Conservation (phyloP, 1,140 invertebrate genomes). For the Lepidurus arcticus region DNA sequence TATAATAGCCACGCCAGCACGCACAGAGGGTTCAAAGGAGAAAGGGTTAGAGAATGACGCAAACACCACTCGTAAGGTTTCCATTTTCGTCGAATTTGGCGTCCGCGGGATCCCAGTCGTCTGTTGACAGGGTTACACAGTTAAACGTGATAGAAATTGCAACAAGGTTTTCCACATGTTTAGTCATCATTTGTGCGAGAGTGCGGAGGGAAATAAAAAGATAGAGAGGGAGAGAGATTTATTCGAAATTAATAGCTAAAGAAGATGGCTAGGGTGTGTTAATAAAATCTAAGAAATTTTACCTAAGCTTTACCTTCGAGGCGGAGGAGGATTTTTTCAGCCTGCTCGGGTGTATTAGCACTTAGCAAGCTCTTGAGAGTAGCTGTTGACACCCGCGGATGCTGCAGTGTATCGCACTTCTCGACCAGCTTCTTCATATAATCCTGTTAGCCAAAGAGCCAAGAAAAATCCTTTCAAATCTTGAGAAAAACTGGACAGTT, state of each 20-base stretch:
- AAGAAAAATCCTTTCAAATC: not conserved
- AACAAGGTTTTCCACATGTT: not conserved
- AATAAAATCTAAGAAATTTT: conserved; percentile 1
- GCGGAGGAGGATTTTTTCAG: conserved; percentile 28
- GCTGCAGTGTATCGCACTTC: conserved; percentile 18
- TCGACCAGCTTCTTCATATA: conserved; percentile 3
- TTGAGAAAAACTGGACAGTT: not conserved
- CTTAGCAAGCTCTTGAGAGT: conserved; percentile 23
- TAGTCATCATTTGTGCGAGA: not conserved
- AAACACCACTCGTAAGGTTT: conserved; percentile 25
- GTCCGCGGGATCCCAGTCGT: conserved; percentile 29
- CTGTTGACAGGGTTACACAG: not conserved
- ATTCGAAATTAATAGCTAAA: not conserved
- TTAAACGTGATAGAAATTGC: not conserved
- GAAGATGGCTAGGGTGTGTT: not conserved
- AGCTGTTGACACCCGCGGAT: conserved; percentile 9
- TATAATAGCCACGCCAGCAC: not conserved
- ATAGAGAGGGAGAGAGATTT: not conserved
- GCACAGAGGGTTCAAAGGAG: not conserved
- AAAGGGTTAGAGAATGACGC: conserved; percentile 21
- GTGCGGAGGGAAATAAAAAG: not conserved
- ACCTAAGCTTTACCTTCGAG: conserved; percentile 30
- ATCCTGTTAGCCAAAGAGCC: not conserved
- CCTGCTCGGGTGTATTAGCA: conserved; percentile 25
- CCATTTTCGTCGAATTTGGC: conserved; percentile 12